Conservation (phyloP, 1,140 invertebrate species). For the Sarcophaga bullata region DNA sequence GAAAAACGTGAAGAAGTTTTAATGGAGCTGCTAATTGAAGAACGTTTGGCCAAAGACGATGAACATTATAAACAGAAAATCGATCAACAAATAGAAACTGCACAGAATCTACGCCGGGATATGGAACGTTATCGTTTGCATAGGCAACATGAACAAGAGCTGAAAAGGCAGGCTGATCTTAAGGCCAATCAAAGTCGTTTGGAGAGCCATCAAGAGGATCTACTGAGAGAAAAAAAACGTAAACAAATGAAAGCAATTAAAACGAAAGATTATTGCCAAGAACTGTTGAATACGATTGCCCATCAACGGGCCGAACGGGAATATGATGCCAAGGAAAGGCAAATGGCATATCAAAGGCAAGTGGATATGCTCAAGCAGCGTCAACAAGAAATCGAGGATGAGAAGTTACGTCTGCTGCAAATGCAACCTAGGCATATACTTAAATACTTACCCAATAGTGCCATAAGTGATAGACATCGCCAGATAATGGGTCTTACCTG, state of each 20-base stretch:
- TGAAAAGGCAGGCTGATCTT: background rate
- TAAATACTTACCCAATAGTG: background rate
- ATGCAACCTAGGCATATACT: background rate
- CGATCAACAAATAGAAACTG: slow-evolving; percentile 30
- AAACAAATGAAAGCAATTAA: background rate
- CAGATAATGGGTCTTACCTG: background rate
- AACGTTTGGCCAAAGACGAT: slow-evolving; percentile 40
- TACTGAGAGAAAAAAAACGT: background rate
- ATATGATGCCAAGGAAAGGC: background rate
- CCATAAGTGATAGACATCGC: background rate
- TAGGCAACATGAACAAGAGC: background rate
- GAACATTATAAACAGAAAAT: slow-evolving; percentile 32
- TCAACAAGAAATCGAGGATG: background rate
- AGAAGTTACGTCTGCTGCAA: background rate
- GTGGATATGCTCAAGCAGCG: background rate
- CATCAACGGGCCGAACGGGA: background rate
- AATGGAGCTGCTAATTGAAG: slow-evolving; percentile 38
- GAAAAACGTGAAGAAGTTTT: slow-evolving; percentile 32
- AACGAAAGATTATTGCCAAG: background rate
- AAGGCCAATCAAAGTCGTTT: background rate
- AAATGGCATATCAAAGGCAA: background rate
- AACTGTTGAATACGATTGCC: background rate
- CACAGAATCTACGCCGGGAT: slow-evolving; percentile 20
- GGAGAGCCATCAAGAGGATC: background rate
- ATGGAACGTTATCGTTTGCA: slow-evolving; percentile 30